Conservation (phyloP, 2,113 vertebrate genomes). For the Pyrgilauda ruficollis region DNA sequence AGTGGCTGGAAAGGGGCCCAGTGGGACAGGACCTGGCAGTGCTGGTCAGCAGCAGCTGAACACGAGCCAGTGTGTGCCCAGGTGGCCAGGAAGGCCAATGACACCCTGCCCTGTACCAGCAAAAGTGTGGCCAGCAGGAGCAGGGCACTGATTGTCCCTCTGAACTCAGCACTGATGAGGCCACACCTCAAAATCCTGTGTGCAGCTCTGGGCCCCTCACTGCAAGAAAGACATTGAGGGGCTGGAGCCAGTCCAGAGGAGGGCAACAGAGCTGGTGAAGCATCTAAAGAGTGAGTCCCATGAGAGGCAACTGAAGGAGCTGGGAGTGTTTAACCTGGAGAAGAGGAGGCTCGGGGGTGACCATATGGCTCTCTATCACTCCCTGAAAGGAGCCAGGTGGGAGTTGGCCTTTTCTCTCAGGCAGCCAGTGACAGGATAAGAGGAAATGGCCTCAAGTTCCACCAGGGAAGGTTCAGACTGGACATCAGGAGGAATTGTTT, state of each 20-base stretch:
- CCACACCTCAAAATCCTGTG: not conserved
- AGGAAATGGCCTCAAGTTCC: not conserved
- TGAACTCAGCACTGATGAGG: not conserved
- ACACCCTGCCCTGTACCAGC: not conserved
- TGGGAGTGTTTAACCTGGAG: not conserved
- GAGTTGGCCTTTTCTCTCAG: not conserved
- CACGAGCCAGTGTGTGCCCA: not conserved
- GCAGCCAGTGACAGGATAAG: not conserved
- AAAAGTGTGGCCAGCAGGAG: not conserved
- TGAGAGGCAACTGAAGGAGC: not conserved
- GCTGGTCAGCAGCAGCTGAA: not conserved
- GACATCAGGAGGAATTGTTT: not conserved
- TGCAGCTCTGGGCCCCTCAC: not conserved
- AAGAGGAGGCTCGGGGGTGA: not conserved
- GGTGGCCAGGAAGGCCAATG: not conserved
- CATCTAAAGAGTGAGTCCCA: not conserved
- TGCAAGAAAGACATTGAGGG: not conserved
- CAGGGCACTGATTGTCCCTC: not conserved
- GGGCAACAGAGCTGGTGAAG: not conserved
- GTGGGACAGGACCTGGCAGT: not conserved
- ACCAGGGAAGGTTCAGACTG: not conserved
- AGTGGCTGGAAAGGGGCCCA: not conserved
- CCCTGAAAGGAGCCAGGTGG: not conserved
- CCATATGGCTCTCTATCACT: not conserved
- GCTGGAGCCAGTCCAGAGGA: fast-evolving